Evolutionary conservation across 2,797 vertebrate genomes (phyloP).

Genomic region (Ceryle rudis): DNA sequence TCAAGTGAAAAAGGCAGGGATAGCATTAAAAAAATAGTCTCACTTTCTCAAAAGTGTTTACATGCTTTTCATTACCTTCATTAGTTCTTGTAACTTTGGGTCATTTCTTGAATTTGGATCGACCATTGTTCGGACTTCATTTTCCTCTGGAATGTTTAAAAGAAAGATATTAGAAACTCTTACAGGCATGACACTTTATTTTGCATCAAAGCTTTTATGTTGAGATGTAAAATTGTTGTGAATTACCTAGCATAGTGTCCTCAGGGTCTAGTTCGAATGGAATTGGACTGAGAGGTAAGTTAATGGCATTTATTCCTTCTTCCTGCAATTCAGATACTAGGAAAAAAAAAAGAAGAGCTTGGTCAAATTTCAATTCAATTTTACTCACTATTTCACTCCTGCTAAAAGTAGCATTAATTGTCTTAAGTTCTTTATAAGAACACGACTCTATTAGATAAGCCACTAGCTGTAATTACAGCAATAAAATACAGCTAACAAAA

Average conservation of each 20-base stretch:
- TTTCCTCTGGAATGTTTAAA: constrained; percentile 88
- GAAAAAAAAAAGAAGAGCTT: constrained; percentile 55
- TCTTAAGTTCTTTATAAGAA: constrained; percentile 32
- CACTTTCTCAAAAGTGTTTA: background rate
- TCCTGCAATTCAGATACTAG: constrained; percentile 98
- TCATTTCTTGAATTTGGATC: constrained; percentile 96
- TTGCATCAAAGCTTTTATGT: constrained; percentile 31
- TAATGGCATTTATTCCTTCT: constrained; percentile 99
- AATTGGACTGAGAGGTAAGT: constrained; percentile 96
- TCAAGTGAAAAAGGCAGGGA: background rate
- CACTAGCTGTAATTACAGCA: constrained; percentile 26
- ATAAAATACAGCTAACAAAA: constrained; percentile 32
- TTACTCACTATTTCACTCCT: constrained; percentile 15
- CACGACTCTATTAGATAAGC: constrained; percentile 21
- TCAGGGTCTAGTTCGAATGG: constrained; percentile 97
- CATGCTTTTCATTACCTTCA: constrained; percentile 84
- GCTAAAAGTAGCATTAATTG: constrained; percentile 44
- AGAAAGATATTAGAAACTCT: constrained; percentile 51
- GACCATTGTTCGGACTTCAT: constrained; percentile 97
- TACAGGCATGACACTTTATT: background rate
- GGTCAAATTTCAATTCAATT: constrained; percentile 35
- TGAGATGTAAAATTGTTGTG: constrained; percentile 26
- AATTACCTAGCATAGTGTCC: constrained; percentile 97
- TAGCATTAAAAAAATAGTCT: background rate
- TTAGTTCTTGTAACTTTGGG: constrained; percentile 93